A percentile compares a stretch with the other conserved stretches of the same genome.
phyloP scores from a whole-genome alignment of 2,113 vertebrate genomes.

The zebrafish (Danio rerio) region DNA sequence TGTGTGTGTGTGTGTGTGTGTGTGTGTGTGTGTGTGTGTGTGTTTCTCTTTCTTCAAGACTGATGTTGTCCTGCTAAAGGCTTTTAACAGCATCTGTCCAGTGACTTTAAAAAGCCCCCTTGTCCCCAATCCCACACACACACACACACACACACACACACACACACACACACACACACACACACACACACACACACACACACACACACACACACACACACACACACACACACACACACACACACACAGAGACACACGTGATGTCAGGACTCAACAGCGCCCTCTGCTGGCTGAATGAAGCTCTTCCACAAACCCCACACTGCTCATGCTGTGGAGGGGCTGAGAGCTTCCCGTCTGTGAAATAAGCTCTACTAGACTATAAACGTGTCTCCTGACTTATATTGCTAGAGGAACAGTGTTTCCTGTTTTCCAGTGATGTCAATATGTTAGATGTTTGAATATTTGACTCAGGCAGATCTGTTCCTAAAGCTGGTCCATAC shows the following conservation, averaged over 20 bases:
- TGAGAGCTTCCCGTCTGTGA: no score
- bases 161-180: background rate
- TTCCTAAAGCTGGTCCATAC: no score
- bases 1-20: no score
- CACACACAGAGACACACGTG: background rate
- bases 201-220: background rate
- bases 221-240: background rate
- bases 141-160: background rate
- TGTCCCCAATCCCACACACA: constrained; percentile 42
- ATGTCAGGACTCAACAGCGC: background rate
- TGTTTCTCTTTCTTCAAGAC: constrained; percentile 34
- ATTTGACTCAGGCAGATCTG: no score
- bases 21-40: no score
- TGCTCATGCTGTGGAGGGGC: no score
- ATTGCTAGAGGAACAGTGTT: no score
- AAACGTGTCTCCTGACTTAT: no score
- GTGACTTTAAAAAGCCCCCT: constrained; percentile 39
- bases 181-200: background rate
- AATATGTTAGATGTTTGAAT: no score
- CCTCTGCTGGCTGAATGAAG: background rate
- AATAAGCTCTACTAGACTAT: no score
- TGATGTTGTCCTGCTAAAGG: constrained; percentile 36
- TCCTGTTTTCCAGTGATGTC: no score
- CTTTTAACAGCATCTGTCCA: constrained; percentile 55
- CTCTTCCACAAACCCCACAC: background rate